Base-by-base conservation (phyloP, 2,797 vertebrate species). In the Chaetodon trifasciatus region DNA sequence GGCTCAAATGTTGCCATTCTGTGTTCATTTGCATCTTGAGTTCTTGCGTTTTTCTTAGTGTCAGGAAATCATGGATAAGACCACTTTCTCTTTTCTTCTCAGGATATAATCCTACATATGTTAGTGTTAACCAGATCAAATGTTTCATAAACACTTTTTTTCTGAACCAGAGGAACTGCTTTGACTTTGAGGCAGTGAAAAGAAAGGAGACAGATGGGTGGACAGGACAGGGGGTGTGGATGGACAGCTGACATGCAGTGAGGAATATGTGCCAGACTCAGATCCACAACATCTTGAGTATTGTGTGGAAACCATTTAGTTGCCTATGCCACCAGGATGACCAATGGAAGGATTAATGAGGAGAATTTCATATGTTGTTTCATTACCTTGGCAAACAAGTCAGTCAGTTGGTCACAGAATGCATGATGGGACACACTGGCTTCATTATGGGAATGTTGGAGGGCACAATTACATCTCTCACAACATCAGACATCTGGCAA, bases 401-500 rank as follows among this genome's bases (percentile, higher is more conserved):
- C 11, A 53, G 23, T 42, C 39, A 32, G 39, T 23, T 62, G 9
- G n/a, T 77, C 28, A 39, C 47, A 24, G 10, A 44, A 24, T 49
- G 70, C 6, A 35, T 52, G 23, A 23, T 53, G 50, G 55, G 61
- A 71, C 39, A 47, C 3, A 4, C 21, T 65, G 17, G 40, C 46
- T 32, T 9, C 6, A 55, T 62, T 64, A 21, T 69, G 32, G 12
- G 28, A 40, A 24, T 24, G 13, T 32, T 50, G 8, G 21, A 63
- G 44, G 13, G 12, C 49, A 52, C 57, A 62, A 57, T 52, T 16
- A 44, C 13, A 58, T 70, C 32, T 35, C 42, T 72, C 12, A 66
- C 72, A 23, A 58, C 66, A 71, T 15, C 56, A 70, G n/a, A 56
- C 73, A 78, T 75, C 64, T 78, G 74, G 63, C 44, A 58, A 57